Evolutionary conservation across 2,113 vertebrate genomes (phyloP).

Genomic region (Elephas maximus): DNA sequence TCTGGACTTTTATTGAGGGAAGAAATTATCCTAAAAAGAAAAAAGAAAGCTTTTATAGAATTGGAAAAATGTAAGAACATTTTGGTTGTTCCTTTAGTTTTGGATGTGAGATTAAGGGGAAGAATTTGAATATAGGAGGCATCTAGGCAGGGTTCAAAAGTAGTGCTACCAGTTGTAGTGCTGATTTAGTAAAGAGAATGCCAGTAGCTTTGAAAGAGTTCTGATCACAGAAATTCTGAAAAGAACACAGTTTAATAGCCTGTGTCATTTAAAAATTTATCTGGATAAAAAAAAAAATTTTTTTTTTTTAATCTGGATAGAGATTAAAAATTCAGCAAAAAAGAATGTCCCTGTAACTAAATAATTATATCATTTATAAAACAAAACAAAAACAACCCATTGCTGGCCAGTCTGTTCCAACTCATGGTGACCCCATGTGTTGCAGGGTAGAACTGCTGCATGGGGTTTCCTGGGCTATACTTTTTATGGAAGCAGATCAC

Average conservation of each 20-base stretch:
- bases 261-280: neutral
- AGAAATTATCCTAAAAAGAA: constrained; percentile 46
- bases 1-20: constrained; percentile 30
- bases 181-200: neutral
- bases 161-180: neutral
- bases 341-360: neutral
- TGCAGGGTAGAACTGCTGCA: no score
- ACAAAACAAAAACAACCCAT: no score
- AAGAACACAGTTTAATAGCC: neutral
- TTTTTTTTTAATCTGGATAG: neutral
- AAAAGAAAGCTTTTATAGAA: constrained; percentile 42
- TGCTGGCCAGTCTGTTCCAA: no score
- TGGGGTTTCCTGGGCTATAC: no score
- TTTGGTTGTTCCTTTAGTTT: neutral
- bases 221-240: neutral
- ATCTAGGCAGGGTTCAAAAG: neutral
- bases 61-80: constrained; percentile 42
- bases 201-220: constrained; percentile 20
- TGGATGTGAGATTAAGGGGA: neutral
- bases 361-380: neutral
- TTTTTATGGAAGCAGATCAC: no score
- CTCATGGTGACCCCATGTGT: no score
- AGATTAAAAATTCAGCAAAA: constrained; percentile 2
- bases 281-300: neutral
- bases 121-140: neutral